Evolutionary conservation across 2,797 vertebrate species (phyloP), one percentile per base, ranked within the genome.

Genomic region (Cynopterus sphinx): DNA sequence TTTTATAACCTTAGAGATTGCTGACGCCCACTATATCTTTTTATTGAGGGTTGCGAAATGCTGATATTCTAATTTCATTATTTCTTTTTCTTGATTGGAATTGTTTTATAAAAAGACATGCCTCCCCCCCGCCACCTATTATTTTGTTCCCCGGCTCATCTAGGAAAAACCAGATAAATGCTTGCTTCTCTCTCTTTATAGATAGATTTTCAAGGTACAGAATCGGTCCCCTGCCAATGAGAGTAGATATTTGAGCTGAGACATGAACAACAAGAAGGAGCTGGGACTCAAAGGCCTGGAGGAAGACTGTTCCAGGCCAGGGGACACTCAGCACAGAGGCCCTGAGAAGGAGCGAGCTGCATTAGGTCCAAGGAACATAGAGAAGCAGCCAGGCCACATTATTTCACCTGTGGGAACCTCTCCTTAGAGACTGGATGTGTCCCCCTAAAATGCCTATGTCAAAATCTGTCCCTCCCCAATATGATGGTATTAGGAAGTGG

Each of bases 81-180:
- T 81, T 79, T 57, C 19, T 78, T 89, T 84, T 91, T 78, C 79
- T 90, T 90, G 9, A 49, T 33, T 78, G 65, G 57, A 95, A 85
- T 74, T 57, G 19, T 31, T 74, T 65, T 90, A 10, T 85, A 61
- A 87, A 78, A 82, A 77, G 22, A 82, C 7, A 53, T 11, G 26
- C 33, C 33, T 61, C 51, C 36, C 15, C n/a, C 73, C 57, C 73
- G 81, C 21, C 73, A 74, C 21, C 26, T 85, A 85, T 55, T 91
- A 28, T 74, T 82, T 75, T 67, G 28, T 87, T 59, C 81, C 46
- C 55, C 41, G 74, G 17, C 67, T 67, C 55, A 31, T 79, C 65
- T 65, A 86, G 68, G 61, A 93, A 87, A 93, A 15, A 57, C 26
- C 79, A 57, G 55, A 81, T 86, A 81, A 81, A 74, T 85, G 33